Percentiles rank a stretch among this genome's conserved stretches.
These are phyloP conservation scores for Eupithecia pulchellata DNA, from an alignment of 2,888 invertebrate genomes.

Conservation along the genomic window DNA sequence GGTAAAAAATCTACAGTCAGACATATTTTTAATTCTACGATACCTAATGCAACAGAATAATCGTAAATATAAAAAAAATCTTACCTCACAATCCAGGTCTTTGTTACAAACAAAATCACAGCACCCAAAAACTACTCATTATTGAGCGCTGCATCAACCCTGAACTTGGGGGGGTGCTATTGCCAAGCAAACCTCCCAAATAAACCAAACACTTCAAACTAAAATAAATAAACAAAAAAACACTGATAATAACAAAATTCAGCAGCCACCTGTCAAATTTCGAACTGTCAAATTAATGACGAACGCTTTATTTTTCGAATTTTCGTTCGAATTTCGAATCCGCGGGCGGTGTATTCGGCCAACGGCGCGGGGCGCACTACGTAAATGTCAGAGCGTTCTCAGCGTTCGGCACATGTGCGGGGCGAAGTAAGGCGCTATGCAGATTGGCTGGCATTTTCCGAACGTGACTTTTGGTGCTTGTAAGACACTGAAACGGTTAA, in stretches of 20 bases:
- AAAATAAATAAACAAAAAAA: constrained; percentile 50
- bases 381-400: constrained; percentile 82
- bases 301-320: constrained; percentile 48
- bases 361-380: constrained; percentile 80
- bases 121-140: constrained; percentile 64
- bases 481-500: constrained; percentile 27
- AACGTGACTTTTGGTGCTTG: constrained; percentile 30
- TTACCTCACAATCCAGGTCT: constrained; percentile 41
- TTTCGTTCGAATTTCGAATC: constrained; percentile 58
- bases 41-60: neutral
- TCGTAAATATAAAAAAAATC: constrained; percentile 20
- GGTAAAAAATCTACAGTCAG: neutral
- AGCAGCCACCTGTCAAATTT: constrained; percentile 57
- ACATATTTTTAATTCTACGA: neutral
- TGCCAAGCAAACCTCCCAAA: constrained; percentile 64
- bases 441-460: constrained; percentile 61
- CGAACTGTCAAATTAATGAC: constrained; percentile 51
- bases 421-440: constrained; percentile 63
- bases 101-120: constrained; percentile 47
- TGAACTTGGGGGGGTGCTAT: constrained; percentile 82
- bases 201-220: constrained; percentile 57
- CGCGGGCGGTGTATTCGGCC: constrained; percentile 66
- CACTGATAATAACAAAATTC: constrained; percentile 51
- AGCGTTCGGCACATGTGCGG: constrained; percentile 82
- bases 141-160: constrained; percentile 83